phyloP scores from a whole-genome alignment of 2,797 vertebrate genomes.

The Tragelaphus oryx region DNA sequence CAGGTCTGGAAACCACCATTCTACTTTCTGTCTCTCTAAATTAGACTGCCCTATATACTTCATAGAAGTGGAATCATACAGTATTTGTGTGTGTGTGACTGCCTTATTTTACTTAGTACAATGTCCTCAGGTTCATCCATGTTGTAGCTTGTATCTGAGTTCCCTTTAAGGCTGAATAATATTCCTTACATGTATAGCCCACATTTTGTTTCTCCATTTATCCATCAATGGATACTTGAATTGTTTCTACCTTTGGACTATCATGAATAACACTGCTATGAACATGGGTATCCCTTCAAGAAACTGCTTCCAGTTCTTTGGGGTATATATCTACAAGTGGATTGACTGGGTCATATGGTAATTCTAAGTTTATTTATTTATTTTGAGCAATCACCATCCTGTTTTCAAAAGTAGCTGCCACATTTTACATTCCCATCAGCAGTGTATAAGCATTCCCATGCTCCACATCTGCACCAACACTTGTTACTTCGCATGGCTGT shows the following conservation, averaged over 20 bases:
- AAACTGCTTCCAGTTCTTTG: not conserved
- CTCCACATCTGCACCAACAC: not conserved
- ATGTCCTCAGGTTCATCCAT: not conserved
- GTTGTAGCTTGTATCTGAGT: not conserved
- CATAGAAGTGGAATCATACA: not conserved
- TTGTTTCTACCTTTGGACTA: not conserved
- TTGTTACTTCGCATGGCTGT: not conserved
- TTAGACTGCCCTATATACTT: not conserved
- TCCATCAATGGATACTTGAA: not conserved
- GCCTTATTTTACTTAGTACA: not conserved
- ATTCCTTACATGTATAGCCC: not conserved
- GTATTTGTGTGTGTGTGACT: not conserved
- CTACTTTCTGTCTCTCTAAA: not conserved
- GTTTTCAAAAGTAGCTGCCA: not conserved
- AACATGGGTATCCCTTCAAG: not conserved
- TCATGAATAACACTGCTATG: not conserved
- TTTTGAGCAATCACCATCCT: not conserved
- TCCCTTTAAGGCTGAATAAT: not conserved
- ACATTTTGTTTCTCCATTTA: not conserved
- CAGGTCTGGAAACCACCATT: not conserved
- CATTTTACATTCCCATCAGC: not conserved
- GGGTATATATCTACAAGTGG: not conserved
- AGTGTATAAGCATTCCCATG: not conserved
- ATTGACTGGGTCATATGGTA: not conserved
- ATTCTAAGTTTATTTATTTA: not conserved